Base-by-base conservation (phyloP, 1,140 invertebrate genomes). In the Cataglyphis hispanica region DNA sequence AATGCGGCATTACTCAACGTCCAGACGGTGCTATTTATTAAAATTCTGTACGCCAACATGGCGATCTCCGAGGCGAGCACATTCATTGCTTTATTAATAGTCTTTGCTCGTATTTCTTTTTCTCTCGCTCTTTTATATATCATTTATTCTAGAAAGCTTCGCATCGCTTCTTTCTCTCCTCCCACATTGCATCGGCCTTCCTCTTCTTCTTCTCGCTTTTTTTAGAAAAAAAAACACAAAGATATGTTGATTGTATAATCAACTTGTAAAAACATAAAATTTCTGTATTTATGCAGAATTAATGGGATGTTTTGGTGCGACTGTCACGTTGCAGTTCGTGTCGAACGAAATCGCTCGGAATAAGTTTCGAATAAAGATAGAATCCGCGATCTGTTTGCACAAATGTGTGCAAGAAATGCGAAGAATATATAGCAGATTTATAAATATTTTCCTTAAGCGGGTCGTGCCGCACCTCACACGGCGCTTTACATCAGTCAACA, bases 401-500 rank as follows among this genome's bases (percentile, higher is more conserved):
- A 43, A 72, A 74, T 83, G 31, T 60, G 58, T 75, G 13, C 11
- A 75, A 60, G 46, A 50, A 80, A 43, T 80, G 27, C 37, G 34
- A 50, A 37, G 4, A 50, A 80, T 50, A 69, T 50, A 80, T 50
- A 27, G 34, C 25, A 69, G 19, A 70, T 72, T 56, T 60, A 72
- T 60, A 31, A 75, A 75, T 75, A 40, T 60, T 60, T 84, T 56
- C n/a, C 2, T 66, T 63, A 37, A 66, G n/a, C 60, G 27, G 10
- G 25, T 10, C 22, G 10, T 6, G 10, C 37, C 40, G 64, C 40
- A 66, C 27, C 43, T 77, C 25, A 77, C 58, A 72, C 37, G 84
- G 27, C 6, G 58, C 40, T 77, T 89, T 86, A 89, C 64, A 72
- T 46, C 53, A 69, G 87, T 50, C 69, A 64, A 84, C 11, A 70